Conservation (phyloP, 1,140 invertebrate genomes). For the Diplogasteroides magnus region DNA sequence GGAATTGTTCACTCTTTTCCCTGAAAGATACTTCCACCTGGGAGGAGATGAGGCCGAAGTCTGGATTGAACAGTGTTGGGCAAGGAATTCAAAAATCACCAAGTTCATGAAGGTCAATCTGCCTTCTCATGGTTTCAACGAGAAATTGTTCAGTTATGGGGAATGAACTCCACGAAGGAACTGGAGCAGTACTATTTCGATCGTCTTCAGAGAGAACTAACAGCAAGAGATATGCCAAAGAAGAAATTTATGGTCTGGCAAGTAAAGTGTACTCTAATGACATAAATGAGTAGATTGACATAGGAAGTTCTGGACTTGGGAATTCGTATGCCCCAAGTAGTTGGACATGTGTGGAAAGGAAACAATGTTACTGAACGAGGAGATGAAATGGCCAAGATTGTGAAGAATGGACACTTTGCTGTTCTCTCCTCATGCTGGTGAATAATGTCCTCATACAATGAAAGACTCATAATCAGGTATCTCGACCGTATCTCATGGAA, state of each 20-base stretch:
- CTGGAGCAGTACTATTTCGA: slow-evolving; percentile 23
- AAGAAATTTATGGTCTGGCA: neutral
- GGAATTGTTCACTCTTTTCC: slow-evolving; percentile 68
- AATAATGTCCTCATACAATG: no score
- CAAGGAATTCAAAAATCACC: slow-evolving; percentile 48
- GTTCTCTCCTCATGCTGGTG: slow-evolving; percentile 57
- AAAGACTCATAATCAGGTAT: no score
- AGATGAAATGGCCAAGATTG: slow-evolving; percentile 61
- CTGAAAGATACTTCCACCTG: slow-evolving; percentile 74
- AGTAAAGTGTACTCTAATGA: slow-evolving; percentile 69
- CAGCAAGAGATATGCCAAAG: slow-evolving; percentile 3
- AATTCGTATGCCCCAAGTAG: slow-evolving; percentile 46
- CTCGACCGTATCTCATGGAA: slow-evolving; percentile 50
- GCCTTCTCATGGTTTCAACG: no score
- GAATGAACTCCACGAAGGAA: neutral
- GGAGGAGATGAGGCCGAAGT: slow-evolving; percentile 86
- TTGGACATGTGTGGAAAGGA: slow-evolving; percentile 60
- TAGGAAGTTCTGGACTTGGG: neutral
- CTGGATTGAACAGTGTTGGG: slow-evolving; percentile 70
- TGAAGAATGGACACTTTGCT: slow-evolving; percentile 60
- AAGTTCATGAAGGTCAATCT: slow-evolving; percentile 43
- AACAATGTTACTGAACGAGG: slow-evolving; percentile 28
- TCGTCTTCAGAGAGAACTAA: slow-evolving; percentile 6
- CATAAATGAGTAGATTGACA: slow-evolving; percentile 65
- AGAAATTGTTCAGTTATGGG: neutral